Base-by-base conservation (phyloP, 2,113 vertebrate genomes). In the Oncorhynchus tshawytscha region DNA sequence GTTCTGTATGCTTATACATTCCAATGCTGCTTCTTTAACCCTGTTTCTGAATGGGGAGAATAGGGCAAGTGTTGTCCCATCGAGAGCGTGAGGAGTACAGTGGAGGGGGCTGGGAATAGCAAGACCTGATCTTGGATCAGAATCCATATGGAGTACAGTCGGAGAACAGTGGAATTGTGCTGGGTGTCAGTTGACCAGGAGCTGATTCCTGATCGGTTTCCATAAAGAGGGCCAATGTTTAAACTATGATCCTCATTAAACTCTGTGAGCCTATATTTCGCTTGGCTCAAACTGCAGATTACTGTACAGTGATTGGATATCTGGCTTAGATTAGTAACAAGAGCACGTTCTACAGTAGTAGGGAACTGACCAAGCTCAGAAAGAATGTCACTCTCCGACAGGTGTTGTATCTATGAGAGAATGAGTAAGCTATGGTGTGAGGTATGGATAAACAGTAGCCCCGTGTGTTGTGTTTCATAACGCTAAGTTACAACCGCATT, bases 221-320 rank as follows among this genome's bases (percentile, higher is more conserved):
- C 39, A 45, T 45, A 3, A 1, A 45, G 39, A 45, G 39, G 39
- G 8, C 2, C 39, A 45, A 45, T 45, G 39, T 45, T 45, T 12
- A 45, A 45, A 45, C 39, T 45, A 45, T 45, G 39, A 45, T 3
- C 39, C 39, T 45, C 39, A 11, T 45, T 45, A 45, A 45, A 1
- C 39, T 45, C 39, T 3, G 39, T 85, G 82, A 80, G 77, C 80
- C 34, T 67, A 75, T 79, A 22, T 20, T 81, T 82, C 75, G 25
- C 71, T 39, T 74, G 72, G 70, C 57, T 73, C 6, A 59, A 71
- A 57, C 39, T 12, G 39, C 39, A 39, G 39, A 39, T 39, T 39
- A 39, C 39, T 39, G 39, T 39, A 39, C 0, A 0, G 12, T 18
- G 16, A n/a, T 67, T 65, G 22, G 8, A 73, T 39, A 11, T 4